These are phyloP conservation scores for Atherinomorus stipes DNA, from an alignment of 2,113 vertebrate genomes.

Conservation along the genomic window DNA sequence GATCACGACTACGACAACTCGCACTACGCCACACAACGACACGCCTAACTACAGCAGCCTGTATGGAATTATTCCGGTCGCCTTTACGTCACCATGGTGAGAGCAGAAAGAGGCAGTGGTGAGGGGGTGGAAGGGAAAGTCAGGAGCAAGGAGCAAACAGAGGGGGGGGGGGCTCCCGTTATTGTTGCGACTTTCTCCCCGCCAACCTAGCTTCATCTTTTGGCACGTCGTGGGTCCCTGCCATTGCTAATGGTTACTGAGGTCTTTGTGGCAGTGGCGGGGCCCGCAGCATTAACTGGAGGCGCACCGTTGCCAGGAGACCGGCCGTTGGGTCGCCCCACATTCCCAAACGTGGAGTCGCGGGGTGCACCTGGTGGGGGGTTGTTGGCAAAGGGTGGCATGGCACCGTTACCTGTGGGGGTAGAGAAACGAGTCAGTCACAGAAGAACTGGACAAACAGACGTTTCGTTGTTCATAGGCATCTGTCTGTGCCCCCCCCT, in stretches of 20 bases:
- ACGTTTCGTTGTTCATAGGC: too few species aligned
- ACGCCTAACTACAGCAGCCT: constrained; percentile 20
- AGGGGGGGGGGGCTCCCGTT: neutral
- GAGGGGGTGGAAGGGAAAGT: neutral
- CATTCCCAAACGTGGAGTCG: constrained; percentile 80
- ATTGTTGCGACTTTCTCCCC: neutral
- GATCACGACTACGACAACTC: constrained; percentile 28
- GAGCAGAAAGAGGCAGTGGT: constrained; percentile 20
- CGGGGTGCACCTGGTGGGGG: constrained; percentile 76
- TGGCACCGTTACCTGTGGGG: constrained; percentile 89
- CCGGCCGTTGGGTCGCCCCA: constrained; percentile 89
- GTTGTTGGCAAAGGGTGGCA: constrained; percentile 80
- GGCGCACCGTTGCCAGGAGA: constrained; percentile 83
- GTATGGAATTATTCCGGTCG: constrained; percentile 39
- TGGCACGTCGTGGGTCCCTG: constrained; percentile 95
- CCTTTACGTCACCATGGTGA: constrained; percentile 15
- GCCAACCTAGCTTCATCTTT: constrained; percentile 78
- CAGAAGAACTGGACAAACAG: too few species aligned
- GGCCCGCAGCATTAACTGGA: constrained; percentile 66
- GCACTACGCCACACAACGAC: constrained; percentile 22
- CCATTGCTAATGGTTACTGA: constrained; percentile 90
- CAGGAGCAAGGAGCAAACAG: neutral
- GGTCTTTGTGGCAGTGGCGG: constrained; percentile 79
- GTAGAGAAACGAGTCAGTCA: neutral
- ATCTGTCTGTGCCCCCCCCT: too few species aligned